These are phyloP conservation scores for Perccottus glenii DNA, from an alignment of 2,113 vertebrate species.

Conservation along the genomic window DNA sequence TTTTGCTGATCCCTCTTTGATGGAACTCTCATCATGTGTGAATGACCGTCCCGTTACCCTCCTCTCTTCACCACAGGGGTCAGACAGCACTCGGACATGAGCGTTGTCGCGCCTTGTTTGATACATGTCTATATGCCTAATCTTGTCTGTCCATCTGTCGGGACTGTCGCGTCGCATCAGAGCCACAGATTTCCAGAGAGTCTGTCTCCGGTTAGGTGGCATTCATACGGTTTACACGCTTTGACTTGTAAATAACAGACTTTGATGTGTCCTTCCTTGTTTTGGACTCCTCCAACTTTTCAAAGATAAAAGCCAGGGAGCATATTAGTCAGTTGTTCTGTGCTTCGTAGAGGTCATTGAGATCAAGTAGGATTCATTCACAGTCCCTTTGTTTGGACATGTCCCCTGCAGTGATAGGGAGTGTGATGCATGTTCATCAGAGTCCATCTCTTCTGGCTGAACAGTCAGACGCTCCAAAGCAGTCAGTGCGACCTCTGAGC, in stretches of 20 bases:
- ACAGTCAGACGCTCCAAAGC: conserved; percentile 60
- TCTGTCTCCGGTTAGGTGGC: conserved; percentile 40
- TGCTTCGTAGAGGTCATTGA: conserved; percentile 30
- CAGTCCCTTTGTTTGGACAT: conserved; percentile 52
- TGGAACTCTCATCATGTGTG: conserved; percentile 3
- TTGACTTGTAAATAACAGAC: conserved; percentile 19
- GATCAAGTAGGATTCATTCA: conserved; percentile 56
- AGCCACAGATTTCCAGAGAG: conserved; percentile 32
- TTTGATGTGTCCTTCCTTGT: conserved; percentile 13
- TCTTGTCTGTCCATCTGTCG: conserved; percentile 79
- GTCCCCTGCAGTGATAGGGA: conserved; percentile 41
- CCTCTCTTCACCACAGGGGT: conserved; percentile 57
- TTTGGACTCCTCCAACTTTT: conserved; percentile 1
- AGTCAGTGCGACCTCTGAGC: conserved; percentile 54
- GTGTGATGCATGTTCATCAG: conserved; percentile 65
- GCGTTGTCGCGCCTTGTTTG: conserved; percentile 61
- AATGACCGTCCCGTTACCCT: conserved; percentile 35
- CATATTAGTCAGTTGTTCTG: conserved; percentile 39
- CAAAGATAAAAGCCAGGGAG: conserved; percentile 25
- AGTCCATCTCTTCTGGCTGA: conserved; percentile 55
- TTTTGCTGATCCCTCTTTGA: neutral
- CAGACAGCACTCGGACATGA: conserved; percentile 49
- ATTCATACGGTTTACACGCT: conserved; percentile 39
- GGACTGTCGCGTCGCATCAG: conserved; percentile 69
- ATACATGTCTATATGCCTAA: conserved; percentile 74